Percentiles rank a stretch among this genome's conserved stretches.
These are phyloP conservation scores for Callitettix versicolor DNA, from an alignment of 1,140 invertebrate species.

Conservation along the genomic window DNA sequence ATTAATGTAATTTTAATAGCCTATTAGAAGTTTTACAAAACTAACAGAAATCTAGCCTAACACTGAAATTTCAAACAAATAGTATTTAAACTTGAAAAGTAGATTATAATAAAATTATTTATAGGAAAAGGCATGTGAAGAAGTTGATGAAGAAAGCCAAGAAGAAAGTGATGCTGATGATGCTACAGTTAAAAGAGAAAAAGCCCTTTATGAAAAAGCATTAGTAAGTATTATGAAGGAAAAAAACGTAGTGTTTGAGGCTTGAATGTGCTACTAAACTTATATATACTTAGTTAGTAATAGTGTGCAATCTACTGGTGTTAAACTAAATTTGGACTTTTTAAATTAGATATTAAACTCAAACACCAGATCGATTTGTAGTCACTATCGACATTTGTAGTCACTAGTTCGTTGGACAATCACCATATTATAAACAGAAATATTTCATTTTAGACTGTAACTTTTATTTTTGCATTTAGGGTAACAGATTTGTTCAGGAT, in stretches of 20 bases:
- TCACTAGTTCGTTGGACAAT: no score
- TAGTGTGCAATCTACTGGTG: background rate
- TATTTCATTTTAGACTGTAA: no score
- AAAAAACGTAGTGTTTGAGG: background rate
- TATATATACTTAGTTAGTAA: background rate
- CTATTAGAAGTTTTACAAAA: no score
- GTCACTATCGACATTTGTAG: background rate
- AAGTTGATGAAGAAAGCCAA: constrained; percentile 38
- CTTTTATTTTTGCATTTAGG: no score
- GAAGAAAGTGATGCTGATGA: constrained; percentile 33
- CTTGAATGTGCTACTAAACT: background rate
- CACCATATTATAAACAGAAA: no score
- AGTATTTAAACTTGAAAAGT: no score
- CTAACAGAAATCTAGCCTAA: no score
- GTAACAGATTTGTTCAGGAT: constrained; percentile 70
- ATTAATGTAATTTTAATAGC: background rate
- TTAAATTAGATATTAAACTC: background rate
- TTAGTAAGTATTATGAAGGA: constrained; percentile 39
- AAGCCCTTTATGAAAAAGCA: constrained; percentile 47
- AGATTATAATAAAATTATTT: background rate
- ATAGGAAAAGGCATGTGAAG: constrained; percentile 57
- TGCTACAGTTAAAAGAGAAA: constrained; percentile 38
- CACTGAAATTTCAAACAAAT: background rate
- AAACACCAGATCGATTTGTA: background rate
- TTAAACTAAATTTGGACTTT: background rate